Evolutionary conservation across 1,140 invertebrate species (phyloP).

Genomic region (Drosophila quadrilineata): DNA sequence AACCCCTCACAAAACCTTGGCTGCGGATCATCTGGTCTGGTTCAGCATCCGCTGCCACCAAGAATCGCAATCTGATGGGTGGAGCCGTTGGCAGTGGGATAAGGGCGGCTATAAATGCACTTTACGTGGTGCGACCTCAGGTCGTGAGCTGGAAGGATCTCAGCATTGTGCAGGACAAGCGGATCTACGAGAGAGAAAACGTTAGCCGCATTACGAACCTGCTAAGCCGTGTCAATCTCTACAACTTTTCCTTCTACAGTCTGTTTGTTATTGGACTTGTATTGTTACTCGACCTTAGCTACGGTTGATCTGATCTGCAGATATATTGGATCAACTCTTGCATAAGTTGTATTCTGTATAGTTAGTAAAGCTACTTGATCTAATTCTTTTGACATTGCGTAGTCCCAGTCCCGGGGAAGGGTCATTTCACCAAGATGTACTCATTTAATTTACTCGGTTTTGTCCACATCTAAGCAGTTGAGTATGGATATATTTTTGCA

Average conservation of each 20-base stretch:
- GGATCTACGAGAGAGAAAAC: neutral
- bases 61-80: constrained; percentile 65
- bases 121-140: constrained; percentile 67
- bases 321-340: neutral
- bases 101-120: constrained; percentile 62
- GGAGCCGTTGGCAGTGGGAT: constrained; percentile 76
- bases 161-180: constrained; percentile 33
- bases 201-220: constrained; percentile 10
- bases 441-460: constrained; percentile 7
- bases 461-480: constrained; percentile 15
- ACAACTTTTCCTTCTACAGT: constrained; percentile 64
- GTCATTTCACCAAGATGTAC: constrained; percentile 14
- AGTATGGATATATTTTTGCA: constrained; percentile 45
- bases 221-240: constrained; percentile 60
- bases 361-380: neutral
- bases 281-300: constrained; percentile 44
- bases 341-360: neutral
- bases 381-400: constrained; percentile 34
- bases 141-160: constrained; percentile 66
- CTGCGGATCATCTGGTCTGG: constrained; percentile 70
- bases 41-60: constrained; percentile 53
- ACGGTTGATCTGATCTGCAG: neutral
- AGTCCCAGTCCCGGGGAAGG: constrained; percentile 5
- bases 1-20: constrained; percentile 58
- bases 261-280: constrained; percentile 49